Conservation (phyloP, 2,797 vertebrate genomes). For the Xerus rutilus region DNA sequence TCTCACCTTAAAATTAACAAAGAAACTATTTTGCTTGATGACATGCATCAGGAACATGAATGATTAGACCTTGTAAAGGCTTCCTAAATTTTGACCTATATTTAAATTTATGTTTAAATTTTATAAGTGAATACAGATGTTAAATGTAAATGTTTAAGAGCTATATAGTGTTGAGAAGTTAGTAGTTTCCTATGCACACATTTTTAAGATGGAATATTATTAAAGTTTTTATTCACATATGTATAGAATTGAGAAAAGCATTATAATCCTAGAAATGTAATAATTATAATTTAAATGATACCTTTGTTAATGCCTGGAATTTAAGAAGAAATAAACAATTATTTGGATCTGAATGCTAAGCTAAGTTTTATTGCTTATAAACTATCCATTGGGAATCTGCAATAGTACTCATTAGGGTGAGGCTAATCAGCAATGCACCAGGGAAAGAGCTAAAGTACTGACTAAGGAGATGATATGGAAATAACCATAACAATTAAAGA, state of each 20-base stretch:
- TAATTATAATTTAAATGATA: constrained; percentile 82
- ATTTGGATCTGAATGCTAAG: constrained; percentile 82
- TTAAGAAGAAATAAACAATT: constrained; percentile 85
- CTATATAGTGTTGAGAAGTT: not conserved
- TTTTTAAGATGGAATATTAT: not conserved
- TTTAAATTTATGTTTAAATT: constrained; percentile 7
- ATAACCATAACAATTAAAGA: constrained; percentile 80
- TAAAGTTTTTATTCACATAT: not conserved
- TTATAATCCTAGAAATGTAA: constrained; percentile 71
- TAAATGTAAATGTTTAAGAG: not conserved
- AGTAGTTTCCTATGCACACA: not conserved
- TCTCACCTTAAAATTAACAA: not conserved
- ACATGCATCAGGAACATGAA: not conserved
- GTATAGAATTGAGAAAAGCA: not conserved
- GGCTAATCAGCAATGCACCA: constrained; percentile 81
- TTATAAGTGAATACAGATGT: not conserved
- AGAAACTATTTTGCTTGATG: not conserved
- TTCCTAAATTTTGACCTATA: not conserved
- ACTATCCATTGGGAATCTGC: constrained; percentile 78
- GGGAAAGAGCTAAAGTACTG: constrained; percentile 80
- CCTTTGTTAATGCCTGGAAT: constrained; percentile 78
- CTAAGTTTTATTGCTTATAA: constrained; percentile 79
- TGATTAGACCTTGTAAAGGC: not conserved
- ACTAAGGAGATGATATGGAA: constrained; percentile 72
- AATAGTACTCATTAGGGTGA: constrained; percentile 80